Evolutionary conservation across 2,888 invertebrate species (phyloP), one percentile per base, ranked within the genome.

Genomic region (Agonopterix arenella): DNA sequence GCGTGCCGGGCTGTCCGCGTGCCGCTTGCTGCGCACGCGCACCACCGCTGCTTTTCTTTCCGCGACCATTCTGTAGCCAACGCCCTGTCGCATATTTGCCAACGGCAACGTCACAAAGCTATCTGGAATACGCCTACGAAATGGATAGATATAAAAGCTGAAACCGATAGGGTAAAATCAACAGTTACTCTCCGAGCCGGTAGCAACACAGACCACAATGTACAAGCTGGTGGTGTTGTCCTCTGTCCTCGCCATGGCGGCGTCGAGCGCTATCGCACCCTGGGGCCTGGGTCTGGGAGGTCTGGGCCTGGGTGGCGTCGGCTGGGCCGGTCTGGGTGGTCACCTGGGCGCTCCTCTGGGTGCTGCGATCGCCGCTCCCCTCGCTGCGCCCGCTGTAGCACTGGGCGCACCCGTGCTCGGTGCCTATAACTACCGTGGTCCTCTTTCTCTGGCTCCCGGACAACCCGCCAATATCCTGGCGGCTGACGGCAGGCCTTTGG

Each of bases 211-310:
- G 54, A 54, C 54, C 85, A 89, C 80, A 83, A 90, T 90, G 89
- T 84, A 80, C 68, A 89, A 86, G 80, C 76, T 90, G 90, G 90
- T 91, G 89, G 91, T 91, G 83, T 91, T 93, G 90, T 91, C 90
- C 70, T 90, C 90, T 72, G 80, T 92, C 58, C 69, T 92, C 67
- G 91, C 91, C 69, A 67, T 92, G 56, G 91, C 84, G 63, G 88
- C 86, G 48, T 91, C 92, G 60, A 79, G 70, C 50, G 84, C 86
- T 45, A 78, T 80, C 49, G 77, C 68, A 36, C 49, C 79, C 36
- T 59, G 59, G 44, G 66, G 66, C 37, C 59, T 60, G 44, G 66
- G 63, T 28, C 45, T 52, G 8, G 59, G 56, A 2, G 56, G 53
- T 8, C 48, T 53, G 8, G 58, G 68, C 52, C 13, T 53, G 49